Conservation (phyloP, 2,888 invertebrate genomes). For the Andrena bucephala region DNA sequence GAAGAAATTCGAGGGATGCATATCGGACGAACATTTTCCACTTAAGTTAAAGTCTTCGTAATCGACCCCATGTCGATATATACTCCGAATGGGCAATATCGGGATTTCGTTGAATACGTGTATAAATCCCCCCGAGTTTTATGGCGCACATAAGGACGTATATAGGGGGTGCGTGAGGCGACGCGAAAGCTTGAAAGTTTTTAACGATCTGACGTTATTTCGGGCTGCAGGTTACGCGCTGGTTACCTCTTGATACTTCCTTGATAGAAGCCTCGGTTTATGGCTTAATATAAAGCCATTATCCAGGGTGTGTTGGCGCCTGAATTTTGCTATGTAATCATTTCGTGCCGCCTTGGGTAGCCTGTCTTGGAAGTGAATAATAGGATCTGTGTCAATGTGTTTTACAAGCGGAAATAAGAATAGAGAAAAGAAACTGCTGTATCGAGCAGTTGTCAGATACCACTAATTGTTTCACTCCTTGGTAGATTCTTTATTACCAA, state of each 20-base stretch:
- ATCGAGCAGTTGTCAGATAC: too few species aligned
- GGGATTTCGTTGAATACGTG: conserved; percentile 40
- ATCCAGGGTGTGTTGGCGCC: not conserved
- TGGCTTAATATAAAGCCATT: conserved; percentile 28
- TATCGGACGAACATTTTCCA: conserved; percentile 42
- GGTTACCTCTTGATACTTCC: conserved; percentile 29
- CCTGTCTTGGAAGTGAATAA: not conserved
- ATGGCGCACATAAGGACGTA: conserved; percentile 10
- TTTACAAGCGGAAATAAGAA: not conserved
- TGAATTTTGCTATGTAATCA: not conserved
- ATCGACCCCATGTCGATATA: conserved; percentile 23
- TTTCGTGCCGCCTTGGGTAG: not conserved
- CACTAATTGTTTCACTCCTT: too few species aligned
- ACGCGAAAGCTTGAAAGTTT: conserved; percentile 51
- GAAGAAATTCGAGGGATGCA: conserved; percentile 13
- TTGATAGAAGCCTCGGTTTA: conserved; percentile 33
- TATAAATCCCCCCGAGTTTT: conserved; percentile 40
- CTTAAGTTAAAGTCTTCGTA: conserved; percentile 40
- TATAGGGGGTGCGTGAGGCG: conserved; percentile 30
- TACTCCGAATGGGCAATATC: conserved; percentile 7
- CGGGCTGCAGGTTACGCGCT: not conserved
- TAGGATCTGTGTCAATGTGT: not conserved
- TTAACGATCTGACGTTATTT: conserved; percentile 52
- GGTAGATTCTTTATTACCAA: too few species aligned
- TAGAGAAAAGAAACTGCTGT: not conserved